phyloP scores from a whole-genome alignment of 2,888 invertebrate species.

The Carterocephalus palaemon region DNA sequence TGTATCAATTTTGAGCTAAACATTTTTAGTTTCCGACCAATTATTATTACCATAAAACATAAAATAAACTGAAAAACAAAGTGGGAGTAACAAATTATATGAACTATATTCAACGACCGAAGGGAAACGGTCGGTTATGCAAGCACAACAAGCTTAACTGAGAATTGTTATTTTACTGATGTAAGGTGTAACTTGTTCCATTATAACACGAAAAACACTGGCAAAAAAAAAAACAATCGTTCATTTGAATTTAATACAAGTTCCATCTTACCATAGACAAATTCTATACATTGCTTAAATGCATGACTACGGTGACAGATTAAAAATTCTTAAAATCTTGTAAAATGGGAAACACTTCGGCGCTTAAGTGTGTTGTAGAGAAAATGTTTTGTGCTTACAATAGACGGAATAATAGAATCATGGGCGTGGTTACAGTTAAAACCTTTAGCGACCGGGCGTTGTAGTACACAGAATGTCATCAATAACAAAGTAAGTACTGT shows the following conservation, averaged over 20 bases:
- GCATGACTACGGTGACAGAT: constrained; percentile 70
- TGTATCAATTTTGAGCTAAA: no score
- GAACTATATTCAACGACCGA: neutral
- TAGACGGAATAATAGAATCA: constrained; percentile 41
- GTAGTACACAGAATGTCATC: constrained; percentile 50
- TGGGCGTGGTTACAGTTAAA: constrained; percentile 46
- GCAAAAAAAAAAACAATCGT: no score
- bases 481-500: constrained; percentile 65
- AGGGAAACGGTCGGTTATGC: neutral
- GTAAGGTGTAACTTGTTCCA: constrained; percentile 18
- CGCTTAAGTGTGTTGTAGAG: constrained; percentile 74
- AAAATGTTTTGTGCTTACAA: constrained; percentile 61
- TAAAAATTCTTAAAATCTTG: constrained; percentile 39
- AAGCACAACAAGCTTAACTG: constrained; percentile 15
- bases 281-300: constrained; percentile 54
- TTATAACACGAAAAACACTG: no score
- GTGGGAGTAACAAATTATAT: neutral
- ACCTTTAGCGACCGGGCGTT: constrained; percentile 51
- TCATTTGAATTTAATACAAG: constrained; percentile 8
- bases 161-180: constrained; percentile 8
- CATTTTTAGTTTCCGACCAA: no score
- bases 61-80: neutral
- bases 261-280: constrained; percentile 15
- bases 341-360: constrained; percentile 46
- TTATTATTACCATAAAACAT: no score